These are phyloP conservation scores for Caenorhabditis sp. DNA, from an alignment of 2,888 invertebrate genomes.

Conservation along the genomic window DNA sequence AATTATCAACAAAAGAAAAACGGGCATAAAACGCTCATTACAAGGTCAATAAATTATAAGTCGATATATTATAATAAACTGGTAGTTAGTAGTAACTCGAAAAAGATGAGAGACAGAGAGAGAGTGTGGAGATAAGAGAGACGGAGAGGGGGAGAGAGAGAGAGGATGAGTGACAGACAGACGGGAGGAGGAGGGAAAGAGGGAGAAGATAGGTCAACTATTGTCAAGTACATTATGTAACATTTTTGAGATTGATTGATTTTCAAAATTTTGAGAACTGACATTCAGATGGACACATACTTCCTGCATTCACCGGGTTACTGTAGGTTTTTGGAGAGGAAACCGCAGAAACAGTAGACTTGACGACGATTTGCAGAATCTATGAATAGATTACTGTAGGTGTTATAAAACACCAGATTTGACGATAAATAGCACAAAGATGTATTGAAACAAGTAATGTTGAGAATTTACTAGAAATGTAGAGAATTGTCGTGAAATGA, in stretches of 20 bases:
- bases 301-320: not conserved
- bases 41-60: slow-evolving; percentile 39
- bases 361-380: no score
- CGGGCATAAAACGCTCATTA: slow-evolving; percentile 17
- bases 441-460: no score
- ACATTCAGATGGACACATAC: not conserved
- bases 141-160: slow-evolving; percentile 15
- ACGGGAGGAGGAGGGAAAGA: slow-evolving; percentile 8
- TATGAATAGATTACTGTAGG: no score
- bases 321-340: not conserved
- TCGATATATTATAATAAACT: slow-evolving; percentile 7
- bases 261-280: not conserved
- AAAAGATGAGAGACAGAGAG: slow-evolving; percentile 7
- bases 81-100: slow-evolving; percentile 4
- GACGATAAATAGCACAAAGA: no score
- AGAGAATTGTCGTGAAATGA: no score
- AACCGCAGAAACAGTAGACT: no score
- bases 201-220: not conserved
- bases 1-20: not conserved
- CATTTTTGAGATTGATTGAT: not conserved
- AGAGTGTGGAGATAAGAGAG: slow-evolving; percentile 1
- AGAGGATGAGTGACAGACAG: slow-evolving; percentile 14
- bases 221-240: slow-evolving; percentile 3
- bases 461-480: no score
- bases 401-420: no score